Evolutionary conservation across 2,888 invertebrate species (phyloP).

Genomic region (Diaprepes abbreviatus): DNA sequence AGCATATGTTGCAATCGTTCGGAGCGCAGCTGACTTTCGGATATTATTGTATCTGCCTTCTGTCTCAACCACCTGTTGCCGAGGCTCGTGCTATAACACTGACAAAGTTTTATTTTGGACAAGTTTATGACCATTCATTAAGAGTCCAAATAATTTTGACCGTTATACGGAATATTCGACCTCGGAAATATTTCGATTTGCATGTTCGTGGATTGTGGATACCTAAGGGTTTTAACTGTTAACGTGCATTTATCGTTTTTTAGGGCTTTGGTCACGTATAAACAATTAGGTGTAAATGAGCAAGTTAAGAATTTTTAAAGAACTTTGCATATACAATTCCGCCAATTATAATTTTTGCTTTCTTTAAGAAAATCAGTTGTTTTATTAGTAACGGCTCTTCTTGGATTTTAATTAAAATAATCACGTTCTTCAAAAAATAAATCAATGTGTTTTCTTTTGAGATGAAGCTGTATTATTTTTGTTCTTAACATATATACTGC

Average conservation of each 20-base stretch:
- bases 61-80: constrained; percentile 64
- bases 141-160: constrained; percentile 8
- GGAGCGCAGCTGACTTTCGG: constrained; percentile 62
- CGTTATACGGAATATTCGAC: constrained; percentile 4
- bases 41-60: constrained; percentile 61
- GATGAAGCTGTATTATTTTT: too few species aligned
- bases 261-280: background rate
- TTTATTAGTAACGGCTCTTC: too few species aligned
- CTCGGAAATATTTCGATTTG: constrained; percentile 3
- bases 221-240: constrained; percentile 9
- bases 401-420: too few species aligned
- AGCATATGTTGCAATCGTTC: constrained; percentile 45
- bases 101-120: constrained; percentile 30
- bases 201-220: constrained; percentile 1
- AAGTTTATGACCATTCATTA: constrained; percentile 5
- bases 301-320: too few species aligned
- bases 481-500: too few species aligned
- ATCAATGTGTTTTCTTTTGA: too few species aligned
- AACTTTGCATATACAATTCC: too few species aligned
- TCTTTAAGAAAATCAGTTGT: too few species aligned
- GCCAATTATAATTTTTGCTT: too few species aligned
- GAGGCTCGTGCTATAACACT: constrained; percentile 53
- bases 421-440: too few species aligned
- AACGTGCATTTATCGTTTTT: background rate
- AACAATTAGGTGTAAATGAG: too few species aligned